Evolutionary conservation across 2,888 invertebrate species (phyloP).

Genomic region (Drosophila heteroneura): DNA sequence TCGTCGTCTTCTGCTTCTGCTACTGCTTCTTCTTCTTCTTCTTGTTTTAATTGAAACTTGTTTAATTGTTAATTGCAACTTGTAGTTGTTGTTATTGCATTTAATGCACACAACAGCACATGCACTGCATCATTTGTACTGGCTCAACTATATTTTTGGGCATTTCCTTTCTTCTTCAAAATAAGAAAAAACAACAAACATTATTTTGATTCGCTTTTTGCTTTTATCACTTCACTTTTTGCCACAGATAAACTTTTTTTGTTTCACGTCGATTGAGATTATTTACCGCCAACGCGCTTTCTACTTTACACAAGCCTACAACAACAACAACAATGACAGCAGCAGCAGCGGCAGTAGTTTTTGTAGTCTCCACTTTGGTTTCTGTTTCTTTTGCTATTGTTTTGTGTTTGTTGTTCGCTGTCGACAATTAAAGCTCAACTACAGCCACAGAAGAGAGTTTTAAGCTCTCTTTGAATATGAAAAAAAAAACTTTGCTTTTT

Average conservation of each 20-base stretch:
- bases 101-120: constrained; percentile 16
- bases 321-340: constrained; percentile 46
- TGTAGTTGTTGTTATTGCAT: constrained; percentile 38
- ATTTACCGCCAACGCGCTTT: constrained; percentile 70
- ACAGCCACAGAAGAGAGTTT: constrained; percentile 16
- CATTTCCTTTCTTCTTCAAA: constrained; percentile 25
- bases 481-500: constrained; percentile 52
- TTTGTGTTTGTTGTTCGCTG: constrained; percentile 37
- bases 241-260: constrained; percentile 17
- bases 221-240: constrained; percentile 34
- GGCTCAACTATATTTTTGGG: constrained; percentile 20
- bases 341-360: background rate
- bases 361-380: constrained; percentile 35
- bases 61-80: constrained; percentile 53
- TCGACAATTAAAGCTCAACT: constrained; percentile 62
- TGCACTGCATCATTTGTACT: constrained; percentile 38
- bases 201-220: constrained; percentile 14
- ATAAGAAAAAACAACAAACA: constrained; percentile 12
- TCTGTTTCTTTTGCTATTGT: constrained; percentile 29
- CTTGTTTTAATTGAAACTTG: constrained; percentile 59
- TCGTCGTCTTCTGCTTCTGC: constrained; percentile 12
- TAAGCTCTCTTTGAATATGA: constrained; percentile 15
- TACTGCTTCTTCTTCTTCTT: constrained; percentile 30
- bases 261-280: constrained; percentile 24
- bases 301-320: constrained; percentile 58